These are phyloP conservation scores for Hemibagrus guttatus DNA, from an alignment of 2,797 vertebrate genomes.

Conservation along the genomic window DNA sequence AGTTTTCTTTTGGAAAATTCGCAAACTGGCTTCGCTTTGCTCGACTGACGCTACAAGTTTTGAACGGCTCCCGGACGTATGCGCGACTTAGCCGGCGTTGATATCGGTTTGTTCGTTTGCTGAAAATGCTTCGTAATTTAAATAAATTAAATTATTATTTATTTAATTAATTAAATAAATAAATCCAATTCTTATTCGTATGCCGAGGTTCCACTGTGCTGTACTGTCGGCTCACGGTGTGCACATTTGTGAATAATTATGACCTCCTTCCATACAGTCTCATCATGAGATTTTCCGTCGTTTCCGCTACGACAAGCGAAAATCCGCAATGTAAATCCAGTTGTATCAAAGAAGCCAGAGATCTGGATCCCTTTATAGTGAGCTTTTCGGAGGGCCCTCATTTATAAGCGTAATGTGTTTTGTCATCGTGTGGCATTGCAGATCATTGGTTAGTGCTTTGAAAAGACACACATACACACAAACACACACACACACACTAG, in stretches of 20 bases:
- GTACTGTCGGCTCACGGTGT: neutral
- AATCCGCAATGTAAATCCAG: neutral
- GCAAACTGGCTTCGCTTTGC: too few species aligned
- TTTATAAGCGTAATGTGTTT: neutral
- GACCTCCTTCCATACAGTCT: too few species aligned
- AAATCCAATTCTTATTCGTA: too few species aligned
- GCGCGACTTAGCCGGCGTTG: too few species aligned
- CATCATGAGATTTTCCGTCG: neutral
- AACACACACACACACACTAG: neutral
- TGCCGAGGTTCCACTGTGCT: too few species aligned
- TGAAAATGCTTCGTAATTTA: too few species aligned
- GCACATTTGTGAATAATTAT: neutral
- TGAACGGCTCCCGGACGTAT: too few species aligned
- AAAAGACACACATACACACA: slow-evolving; percentile 13
- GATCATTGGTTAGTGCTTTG: neutral
- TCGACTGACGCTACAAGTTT: too few species aligned
- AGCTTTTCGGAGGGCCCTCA: neutral
- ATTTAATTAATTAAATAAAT: too few species aligned
- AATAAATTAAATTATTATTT: too few species aligned
- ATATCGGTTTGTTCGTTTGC: too few species aligned
- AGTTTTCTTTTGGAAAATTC: too few species aligned
- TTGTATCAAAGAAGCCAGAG: neutral
- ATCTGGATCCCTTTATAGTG: neutral
- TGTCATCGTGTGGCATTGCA: neutral
- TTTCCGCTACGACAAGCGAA: neutral